Evolutionary conservation across 1,140 invertebrate genomes (phyloP), one percentile per base, ranked within the genome.

Genomic region (Medauroidea extradentata): DNA sequence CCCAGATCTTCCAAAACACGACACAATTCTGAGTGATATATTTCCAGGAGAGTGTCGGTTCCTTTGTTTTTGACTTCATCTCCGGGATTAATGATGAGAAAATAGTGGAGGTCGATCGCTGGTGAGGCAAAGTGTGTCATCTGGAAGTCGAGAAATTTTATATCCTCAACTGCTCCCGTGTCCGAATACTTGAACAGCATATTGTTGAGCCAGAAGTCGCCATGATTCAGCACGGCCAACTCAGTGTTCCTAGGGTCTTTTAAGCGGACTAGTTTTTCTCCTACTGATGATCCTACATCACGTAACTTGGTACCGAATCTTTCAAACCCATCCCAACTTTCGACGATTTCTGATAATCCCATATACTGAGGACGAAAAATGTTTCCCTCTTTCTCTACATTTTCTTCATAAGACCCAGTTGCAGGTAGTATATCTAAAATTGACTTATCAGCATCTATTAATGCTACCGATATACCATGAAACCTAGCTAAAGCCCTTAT

Each of bases 141-240:
- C 53, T 74, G 73, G 11, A 73, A 74, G 53, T 74, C 73, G 43
- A 75, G 69, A 11, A 74, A 62, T 0, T 72, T 34, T 4, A 34
- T 11, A 11, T 34, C 29, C 11, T 34, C 29, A 34, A 34, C 11
- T 11, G 4, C 29, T 34, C 29, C 29, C 4, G 29, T 7, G 29
- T 34, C 29, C 4, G 29, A 34, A 11, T 11, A 11, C 29, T 11
- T 34, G 29, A 34, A 34, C 29, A 34, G 29, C 4, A 34, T 34
- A 11, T 34, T 34, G 29, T 34, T 34, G 4, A 11, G 4, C 29
- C 29, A 34, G 62, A 34, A 34, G 29, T 34, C 29, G n/a, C n/a
- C n/a, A n/a, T n/a, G n/a, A n/a, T n/a, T n/a, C n/a, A n/a, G n/a
- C n/a, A n/a, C n/a, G 0, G 72, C 4, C 11, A 51, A 34, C 1